A percentile compares a stretch with the other conserved stretches of the same genome.
Evolutionary conservation across 2,113 vertebrate genomes (phyloP).

Genomic region (Halichoerus grypus): DNA sequence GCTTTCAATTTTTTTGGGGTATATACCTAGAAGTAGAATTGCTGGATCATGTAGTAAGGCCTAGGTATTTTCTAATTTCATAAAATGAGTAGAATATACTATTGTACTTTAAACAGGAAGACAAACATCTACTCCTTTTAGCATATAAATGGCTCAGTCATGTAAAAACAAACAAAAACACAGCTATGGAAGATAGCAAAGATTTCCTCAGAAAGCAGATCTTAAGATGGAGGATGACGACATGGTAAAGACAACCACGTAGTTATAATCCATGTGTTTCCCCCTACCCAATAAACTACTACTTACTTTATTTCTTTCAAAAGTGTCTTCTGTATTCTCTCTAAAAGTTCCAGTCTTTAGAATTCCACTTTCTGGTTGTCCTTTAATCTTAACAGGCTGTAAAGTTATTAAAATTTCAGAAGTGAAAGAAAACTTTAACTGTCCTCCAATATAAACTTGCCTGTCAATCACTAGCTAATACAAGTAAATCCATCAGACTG

Average conservation of each 20-base stretch:
- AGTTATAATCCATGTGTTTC: neutral
- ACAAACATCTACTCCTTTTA: neutral
- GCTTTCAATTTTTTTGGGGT: neutral
- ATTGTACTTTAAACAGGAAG: neutral
- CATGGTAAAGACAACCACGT: neutral
- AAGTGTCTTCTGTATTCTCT: slow-evolving; percentile 87
- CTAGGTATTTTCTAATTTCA: slow-evolving; percentile 13
- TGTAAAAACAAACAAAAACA: slow-evolving; percentile 43
- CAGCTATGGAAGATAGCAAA: slow-evolving; percentile 1
- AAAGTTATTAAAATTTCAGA: slow-evolving; percentile 80
- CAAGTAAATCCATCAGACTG: neutral
- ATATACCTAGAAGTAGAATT: neutral
- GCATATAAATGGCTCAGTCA: neutral
- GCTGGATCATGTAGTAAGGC: neutral
- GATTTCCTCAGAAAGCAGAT: slow-evolving; percentile 22
- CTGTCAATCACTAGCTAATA: neutral
- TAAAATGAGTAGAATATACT: slow-evolving; percentile 7
- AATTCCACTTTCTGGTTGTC: slow-evolving; percentile 85
- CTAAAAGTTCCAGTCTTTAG: slow-evolving; percentile 86
- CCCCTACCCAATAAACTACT: slow-evolving; percentile 61
- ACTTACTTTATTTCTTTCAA: slow-evolving; percentile 88
- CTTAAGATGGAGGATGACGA: slow-evolving; percentile 12
- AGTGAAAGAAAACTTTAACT: slow-evolving; percentile 80
- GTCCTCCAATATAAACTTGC: slow-evolving; percentile 19
- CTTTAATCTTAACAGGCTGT: slow-evolving; percentile 85